These are phyloP conservation scores for Drosophila seguyi DNA, from an alignment of 1,140 invertebrate genomes.

Conservation along the genomic window DNA sequence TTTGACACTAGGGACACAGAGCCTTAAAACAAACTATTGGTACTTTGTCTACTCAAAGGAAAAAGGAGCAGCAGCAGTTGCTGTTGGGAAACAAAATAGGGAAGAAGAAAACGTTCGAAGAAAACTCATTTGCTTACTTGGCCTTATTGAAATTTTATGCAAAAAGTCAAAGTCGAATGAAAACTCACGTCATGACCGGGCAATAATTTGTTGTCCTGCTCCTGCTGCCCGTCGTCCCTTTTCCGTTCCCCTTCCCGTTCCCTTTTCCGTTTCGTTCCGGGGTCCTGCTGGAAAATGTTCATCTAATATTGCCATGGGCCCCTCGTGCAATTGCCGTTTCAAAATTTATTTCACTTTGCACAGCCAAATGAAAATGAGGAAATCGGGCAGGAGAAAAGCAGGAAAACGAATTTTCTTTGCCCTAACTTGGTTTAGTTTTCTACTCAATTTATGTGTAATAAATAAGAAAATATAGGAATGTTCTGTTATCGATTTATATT, in stretches of 20 bases:
- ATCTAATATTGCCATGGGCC: conserved; percentile 70
- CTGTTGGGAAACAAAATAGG: background rate
- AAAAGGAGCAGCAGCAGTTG: background rate
- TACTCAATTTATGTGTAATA: too few species aligned
- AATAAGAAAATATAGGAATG: too few species aligned
- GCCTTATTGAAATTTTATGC: conserved; percentile 73
- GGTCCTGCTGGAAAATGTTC: conserved; percentile 65
- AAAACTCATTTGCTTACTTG: conserved; percentile 61
- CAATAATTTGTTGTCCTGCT: conserved; percentile 73
- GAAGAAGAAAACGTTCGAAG: conserved; percentile 33
- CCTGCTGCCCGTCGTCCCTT: background rate
- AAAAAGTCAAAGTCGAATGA: conserved; percentile 61
- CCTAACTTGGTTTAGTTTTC: background rate
- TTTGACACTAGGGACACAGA: conserved; percentile 47
- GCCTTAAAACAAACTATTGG: conserved; percentile 60
- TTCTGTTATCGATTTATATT: too few species aligned
- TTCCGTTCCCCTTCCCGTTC: background rate
- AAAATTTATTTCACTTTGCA: conserved; percentile 81
- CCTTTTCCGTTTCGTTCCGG: conserved; percentile 6
- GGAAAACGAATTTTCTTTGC: conserved; percentile 18
- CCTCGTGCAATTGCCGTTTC: conserved; percentile 72
- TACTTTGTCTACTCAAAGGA: conserved; percentile 29
- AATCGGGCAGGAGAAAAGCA: background rate
- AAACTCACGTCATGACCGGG: conserved; percentile 80
- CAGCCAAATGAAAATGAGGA: conserved; percentile 73